Conservation (phyloP, 2,888 invertebrate genomes). For the Erebia palarica region DNA sequence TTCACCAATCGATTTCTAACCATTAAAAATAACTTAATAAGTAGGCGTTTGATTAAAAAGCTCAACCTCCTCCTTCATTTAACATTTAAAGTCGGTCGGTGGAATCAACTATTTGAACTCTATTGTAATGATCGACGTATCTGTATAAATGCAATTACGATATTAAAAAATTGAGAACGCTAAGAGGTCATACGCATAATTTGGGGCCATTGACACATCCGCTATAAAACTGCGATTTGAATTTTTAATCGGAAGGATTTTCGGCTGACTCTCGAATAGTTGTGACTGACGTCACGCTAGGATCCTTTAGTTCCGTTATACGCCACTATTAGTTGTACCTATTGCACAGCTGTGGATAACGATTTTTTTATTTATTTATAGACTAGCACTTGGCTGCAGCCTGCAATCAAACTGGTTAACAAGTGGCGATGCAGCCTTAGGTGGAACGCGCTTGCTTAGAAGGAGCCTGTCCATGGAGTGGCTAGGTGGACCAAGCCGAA, state of each 20-base stretch:
- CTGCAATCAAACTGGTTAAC: too few relatives aligned
- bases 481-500: too few relatives aligned
- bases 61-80: not conserved
- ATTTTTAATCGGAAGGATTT: conserved; percentile 17
- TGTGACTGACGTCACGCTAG: not conserved
- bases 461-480: too few relatives aligned
- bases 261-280: not conserved
- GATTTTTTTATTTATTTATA: too few relatives aligned
- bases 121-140: not conserved
- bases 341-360: too few relatives aligned
- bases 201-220: conserved; percentile 43
- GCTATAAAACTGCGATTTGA: conserved; percentile 17
- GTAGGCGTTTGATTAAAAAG: not conserved
- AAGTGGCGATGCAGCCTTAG: too few relatives aligned
- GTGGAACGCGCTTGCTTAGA: too few relatives aligned
- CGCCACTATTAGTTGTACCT: too few relatives aligned
- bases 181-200: conserved; percentile 41
- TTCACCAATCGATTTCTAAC: not conserved
- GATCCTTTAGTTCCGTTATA: not conserved
- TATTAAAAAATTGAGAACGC: conserved; percentile 11
- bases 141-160: not conserved
- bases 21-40: not conserved
- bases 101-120: not conserved
- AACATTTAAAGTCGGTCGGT: not conserved
- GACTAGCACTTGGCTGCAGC: too few relatives aligned